Base-by-base conservation (phyloP, 2,113 vertebrate species). In the Argyrosomus japonicus region DNA sequence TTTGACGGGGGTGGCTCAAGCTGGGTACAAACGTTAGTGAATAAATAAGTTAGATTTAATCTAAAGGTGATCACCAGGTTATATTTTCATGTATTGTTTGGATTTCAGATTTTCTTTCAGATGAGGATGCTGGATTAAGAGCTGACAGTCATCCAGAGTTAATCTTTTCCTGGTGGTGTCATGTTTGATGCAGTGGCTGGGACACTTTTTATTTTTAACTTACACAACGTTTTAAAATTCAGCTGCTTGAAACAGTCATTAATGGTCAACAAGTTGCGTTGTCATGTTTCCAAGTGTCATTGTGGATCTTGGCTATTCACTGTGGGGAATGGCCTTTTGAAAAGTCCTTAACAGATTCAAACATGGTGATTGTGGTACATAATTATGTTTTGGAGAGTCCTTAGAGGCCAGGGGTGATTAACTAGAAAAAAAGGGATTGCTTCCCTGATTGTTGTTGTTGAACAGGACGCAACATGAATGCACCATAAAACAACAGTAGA, bases 321-420 rank as follows among this genome's bases (percentile, higher is more conserved):
- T 47, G 25, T 40, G 23, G 14, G 68, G 68, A 48, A 5, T 65
- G 23, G 1, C 14, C 25, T 53, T 68, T 54, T 57, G 17, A 51
- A 43, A 36, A n/a, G 47, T 56, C 36, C 21, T 67, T 68, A 43
- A 82, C 77, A 45, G 29, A 32, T 3, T n/a, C 54, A 81, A 61
- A 80, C 8, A 58, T 19, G 23, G 15, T 51, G 72, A 77, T 40
- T 75, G 56, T 80, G 25, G 1, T 23, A n/a, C 14, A 47, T 73
- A n/a, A 75, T 69, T 60, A 10, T 21, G 14, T 58, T 47, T 45
- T 79, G 56, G 72, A 77, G 56, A 18, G 45, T 61, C 14, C n/a
- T 43, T 18, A 53, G 27, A 47, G 17, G 19, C 18, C 53, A 19
- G 18, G 12, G 56, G 29, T 58, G 21, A 75, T 54, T 57, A 40